Evolutionary conservation across 2,888 invertebrate species (phyloP).

Genomic region (Apamea monoglypha): DNA sequence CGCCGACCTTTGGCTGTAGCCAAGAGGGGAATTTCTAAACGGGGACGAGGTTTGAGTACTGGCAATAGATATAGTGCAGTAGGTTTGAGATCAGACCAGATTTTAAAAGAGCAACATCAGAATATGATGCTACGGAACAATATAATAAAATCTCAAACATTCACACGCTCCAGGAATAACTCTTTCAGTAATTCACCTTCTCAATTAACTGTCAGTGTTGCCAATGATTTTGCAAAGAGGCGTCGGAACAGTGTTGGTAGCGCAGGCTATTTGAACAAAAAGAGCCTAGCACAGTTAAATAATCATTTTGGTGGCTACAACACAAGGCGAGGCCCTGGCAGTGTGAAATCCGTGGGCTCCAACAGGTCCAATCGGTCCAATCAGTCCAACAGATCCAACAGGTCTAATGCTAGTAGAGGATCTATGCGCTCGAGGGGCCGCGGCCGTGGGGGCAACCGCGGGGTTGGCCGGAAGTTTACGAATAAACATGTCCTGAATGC

Average conservation of each 20-base stretch:
- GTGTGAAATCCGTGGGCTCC: slow-evolving; percentile 86
- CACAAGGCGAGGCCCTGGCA: slow-evolving; percentile 82
- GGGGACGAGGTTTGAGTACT: slow-evolving; percentile 83
- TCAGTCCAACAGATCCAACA: slow-evolving; percentile 73
- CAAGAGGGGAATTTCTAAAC: slow-evolving; percentile 86
- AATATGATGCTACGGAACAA: slow-evolving; percentile 78
- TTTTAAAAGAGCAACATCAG: slow-evolving; percentile 82
- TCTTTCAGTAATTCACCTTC: slow-evolving; percentile 81
- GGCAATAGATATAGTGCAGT: slow-evolving; percentile 83
- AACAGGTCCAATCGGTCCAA: slow-evolving; percentile 80
- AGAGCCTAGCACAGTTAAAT: slow-evolving; percentile 83
- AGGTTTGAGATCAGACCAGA: slow-evolving; percentile 87
- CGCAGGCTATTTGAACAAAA: slow-evolving; percentile 82
- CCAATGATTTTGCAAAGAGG: slow-evolving; percentile 84
- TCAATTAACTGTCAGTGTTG: slow-evolving; percentile 86
- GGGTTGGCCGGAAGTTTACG: slow-evolving; percentile 82
- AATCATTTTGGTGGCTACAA: slow-evolving; percentile 82
- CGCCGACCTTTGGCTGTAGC: slow-evolving; percentile 82
- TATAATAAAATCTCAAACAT: slow-evolving; percentile 86
- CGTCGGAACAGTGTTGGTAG: slow-evolving; percentile 86
- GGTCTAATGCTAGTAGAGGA: slow-evolving; percentile 77
- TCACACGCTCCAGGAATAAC: slow-evolving; percentile 86
- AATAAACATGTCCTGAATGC: slow-evolving; percentile 85
- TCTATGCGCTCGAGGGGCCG: slow-evolving; percentile 80
- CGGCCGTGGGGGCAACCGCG: slow-evolving; percentile 80